Evolutionary conservation across 2,888 invertebrate genomes (phyloP), one percentile per base, ranked within the genome.

Genomic region (Microplitis manilae): DNA sequence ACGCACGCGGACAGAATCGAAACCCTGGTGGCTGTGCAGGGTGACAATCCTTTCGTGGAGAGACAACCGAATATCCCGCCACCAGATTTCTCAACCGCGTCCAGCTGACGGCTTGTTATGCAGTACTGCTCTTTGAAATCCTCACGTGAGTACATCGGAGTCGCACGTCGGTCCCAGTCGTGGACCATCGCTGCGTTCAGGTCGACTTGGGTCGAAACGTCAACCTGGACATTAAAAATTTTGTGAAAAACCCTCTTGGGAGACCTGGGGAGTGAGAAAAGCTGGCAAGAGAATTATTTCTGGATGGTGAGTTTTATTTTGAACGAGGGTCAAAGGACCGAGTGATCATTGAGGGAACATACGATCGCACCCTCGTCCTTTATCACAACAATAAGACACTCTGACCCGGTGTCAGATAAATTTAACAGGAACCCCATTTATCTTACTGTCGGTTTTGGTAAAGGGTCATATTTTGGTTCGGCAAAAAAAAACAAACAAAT

Each of bases 121-220:
- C 97, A 97, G 92, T 97, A 97, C 91, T 97, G 97, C 89, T 97
- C 97, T 84, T 96, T 93, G 90, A 97, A 97, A 91, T 96, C 96
- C 91, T 96, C 93, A 87, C 96, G 95, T 79, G 96, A 96, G 92
- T 97, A 97, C 86, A 95, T 90, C 71, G 92, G 91, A 6, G 92
- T 92, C 60, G 90, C 90, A 38, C 91, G 88, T 59, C 90, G 86
- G 67, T 88, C 86, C 88, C 87, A 88, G 76, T 89, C 88, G 90
- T 92, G 86, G 90, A 91, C 90, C 90, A 91, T 86, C 90, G 91
- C 90, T 90, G 91, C 89, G 80, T 90, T 88, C 74, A 90, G 86
- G 81, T 90, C 90, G 71, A 89, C 90, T 81, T 90, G 90, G 41
- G 90, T 90, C 80, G 90, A 90, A 76, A 90, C 90, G 84, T 90